These are phyloP conservation scores for Acanthurus leucopareius DNA, from an alignment of 2,797 vertebrate species.

Conservation along the genomic window DNA sequence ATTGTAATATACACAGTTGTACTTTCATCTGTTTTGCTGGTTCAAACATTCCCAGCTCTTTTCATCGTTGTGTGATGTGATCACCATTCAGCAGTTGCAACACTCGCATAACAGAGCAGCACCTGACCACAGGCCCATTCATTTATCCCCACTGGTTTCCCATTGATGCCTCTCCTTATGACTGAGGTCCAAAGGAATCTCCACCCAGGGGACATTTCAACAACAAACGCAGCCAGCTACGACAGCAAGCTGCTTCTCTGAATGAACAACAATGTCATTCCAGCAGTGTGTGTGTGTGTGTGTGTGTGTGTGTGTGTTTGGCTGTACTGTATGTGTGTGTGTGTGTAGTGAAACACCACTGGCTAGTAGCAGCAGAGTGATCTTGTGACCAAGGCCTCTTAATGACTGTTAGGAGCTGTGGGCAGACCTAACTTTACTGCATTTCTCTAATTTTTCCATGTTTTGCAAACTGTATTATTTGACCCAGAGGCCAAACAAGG, in stretches of 20 bases:
- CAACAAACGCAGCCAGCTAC: slow-evolving; percentile 85
- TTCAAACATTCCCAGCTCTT: slow-evolving; percentile 25
- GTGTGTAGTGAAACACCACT: slow-evolving; percentile 66
- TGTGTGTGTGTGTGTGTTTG: slow-evolving; percentile 53
- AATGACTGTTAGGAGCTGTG: slow-evolving; percentile 72
- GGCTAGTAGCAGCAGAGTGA: slow-evolving; percentile 75
- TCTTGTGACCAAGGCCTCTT: slow-evolving; percentile 80
- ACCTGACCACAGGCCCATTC: slow-evolving; percentile 82
- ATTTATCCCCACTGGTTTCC: slow-evolving; percentile 78
- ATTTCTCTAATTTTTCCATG: slow-evolving; percentile 45
- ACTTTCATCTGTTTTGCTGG: slow-evolving; percentile 13
- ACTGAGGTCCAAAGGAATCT: slow-evolving; percentile 84
- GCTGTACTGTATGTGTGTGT: slow-evolving; percentile 58
- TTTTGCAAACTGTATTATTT: slow-evolving; percentile 51
- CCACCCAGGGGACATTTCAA: slow-evolving; percentile 83
- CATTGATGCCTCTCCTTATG: slow-evolving; percentile 84
- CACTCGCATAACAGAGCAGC: slow-evolving; percentile 73
- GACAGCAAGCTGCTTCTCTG: slow-evolving; percentile 84
- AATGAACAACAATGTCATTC: slow-evolving; percentile 84
- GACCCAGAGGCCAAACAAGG: slow-evolving; percentile 9
- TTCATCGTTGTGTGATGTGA: slow-evolving; percentile 58
- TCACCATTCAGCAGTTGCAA: slow-evolving; percentile 76
- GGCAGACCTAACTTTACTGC: slow-evolving; percentile 64
- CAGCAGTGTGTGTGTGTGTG: slow-evolving; percentile 69
- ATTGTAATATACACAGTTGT: not conserved